Evolutionary conservation across 2,797 vertebrate species (phyloP).

Genomic region (Amazona finschi): DNA sequence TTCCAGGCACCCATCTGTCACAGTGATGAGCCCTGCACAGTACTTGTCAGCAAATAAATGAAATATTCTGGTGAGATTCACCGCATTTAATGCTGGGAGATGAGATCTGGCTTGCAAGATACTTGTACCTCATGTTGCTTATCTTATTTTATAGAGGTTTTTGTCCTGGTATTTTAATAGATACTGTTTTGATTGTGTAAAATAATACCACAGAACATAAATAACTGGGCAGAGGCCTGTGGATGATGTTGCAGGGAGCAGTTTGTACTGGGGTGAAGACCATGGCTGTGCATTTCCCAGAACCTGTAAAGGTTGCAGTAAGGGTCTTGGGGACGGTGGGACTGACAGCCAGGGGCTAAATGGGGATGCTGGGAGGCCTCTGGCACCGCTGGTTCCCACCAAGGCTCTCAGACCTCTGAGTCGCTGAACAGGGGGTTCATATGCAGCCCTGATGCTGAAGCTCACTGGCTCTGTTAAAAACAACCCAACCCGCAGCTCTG

Average conservation of each 20-base stretch:
- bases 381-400: background rate
- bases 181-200: background rate
- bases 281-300: background rate
- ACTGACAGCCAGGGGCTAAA: background rate
- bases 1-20: conserved; percentile 58
- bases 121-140: background rate
- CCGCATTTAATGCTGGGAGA: conserved; percentile 7
- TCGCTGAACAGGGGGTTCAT: background rate
- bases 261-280: background rate
- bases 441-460: background rate
- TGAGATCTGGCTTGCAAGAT: conserved; percentile 3
- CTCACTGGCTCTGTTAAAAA: background rate
- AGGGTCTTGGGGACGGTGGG: background rate
- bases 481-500: fast-evolving
- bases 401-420: background rate
- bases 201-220: background rate
- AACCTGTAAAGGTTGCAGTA: background rate
- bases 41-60: conserved; percentile 66
- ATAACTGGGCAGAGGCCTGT: background rate
- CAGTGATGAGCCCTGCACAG: conserved; percentile 37
- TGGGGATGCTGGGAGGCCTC: background rate
- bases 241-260: background rate
- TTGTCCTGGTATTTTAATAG: conserved; percentile 29
- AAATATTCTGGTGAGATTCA: conserved; percentile 47
- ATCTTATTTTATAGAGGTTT: conserved; percentile 19